phyloP scores from a whole-genome alignment of 2,888 invertebrate species.

The Nymphalis polychloros region DNA sequence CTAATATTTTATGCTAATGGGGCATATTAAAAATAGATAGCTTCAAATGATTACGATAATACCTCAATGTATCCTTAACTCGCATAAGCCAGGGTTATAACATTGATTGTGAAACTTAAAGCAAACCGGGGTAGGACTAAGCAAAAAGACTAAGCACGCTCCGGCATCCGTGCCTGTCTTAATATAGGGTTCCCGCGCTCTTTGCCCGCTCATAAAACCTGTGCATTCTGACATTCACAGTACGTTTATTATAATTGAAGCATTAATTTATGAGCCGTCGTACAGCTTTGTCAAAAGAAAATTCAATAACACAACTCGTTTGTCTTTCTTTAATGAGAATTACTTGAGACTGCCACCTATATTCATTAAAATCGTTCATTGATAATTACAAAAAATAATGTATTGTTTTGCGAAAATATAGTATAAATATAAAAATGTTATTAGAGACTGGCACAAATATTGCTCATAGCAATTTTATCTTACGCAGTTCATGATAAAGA shows the following conservation, averaged over 20 bases:
- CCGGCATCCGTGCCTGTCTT: constrained; percentile 58
- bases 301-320: constrained; percentile 34
- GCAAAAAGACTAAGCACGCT: constrained; percentile 61
- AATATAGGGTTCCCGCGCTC: constrained; percentile 57
- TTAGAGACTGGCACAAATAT: not conserved
- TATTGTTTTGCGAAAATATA: not conserved
- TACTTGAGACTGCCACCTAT: constrained; percentile 23
- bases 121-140: constrained; percentile 36
- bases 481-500: constrained; percentile 17
- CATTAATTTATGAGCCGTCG: constrained; percentile 70
- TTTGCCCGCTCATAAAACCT: constrained; percentile 63
- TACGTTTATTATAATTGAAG: constrained; percentile 78
- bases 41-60: constrained; percentile 12
- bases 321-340: constrained; percentile 27
- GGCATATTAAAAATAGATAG: constrained; percentile 21
- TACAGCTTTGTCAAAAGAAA: constrained; percentile 61
- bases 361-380: not conserved
- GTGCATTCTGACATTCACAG: constrained; percentile 69
- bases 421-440: not conserved
- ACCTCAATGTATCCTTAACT: not conserved
- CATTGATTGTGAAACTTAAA: constrained; percentile 31
- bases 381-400: not conserved
- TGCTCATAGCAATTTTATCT: constrained; percentile 14
- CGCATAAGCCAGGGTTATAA: constrained; percentile 14
- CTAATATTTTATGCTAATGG: constrained; percentile 45